Evolutionary conservation across 2,797 vertebrate species (phyloP).

Genomic region (Enteromius mattozi): DNA sequence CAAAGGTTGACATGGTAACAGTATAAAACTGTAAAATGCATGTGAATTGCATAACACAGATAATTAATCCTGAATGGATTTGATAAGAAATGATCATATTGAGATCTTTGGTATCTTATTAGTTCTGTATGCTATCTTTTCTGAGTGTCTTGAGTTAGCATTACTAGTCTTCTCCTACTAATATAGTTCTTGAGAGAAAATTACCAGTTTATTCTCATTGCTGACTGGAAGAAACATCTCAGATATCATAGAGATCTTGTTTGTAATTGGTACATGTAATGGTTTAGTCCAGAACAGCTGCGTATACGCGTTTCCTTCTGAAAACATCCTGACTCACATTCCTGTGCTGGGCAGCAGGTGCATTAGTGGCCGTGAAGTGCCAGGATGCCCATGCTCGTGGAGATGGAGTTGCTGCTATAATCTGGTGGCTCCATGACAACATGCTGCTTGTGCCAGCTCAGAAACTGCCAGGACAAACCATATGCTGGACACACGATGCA

Average conservation of each 20-base stretch:
- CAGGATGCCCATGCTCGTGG: conserved; percentile 48
- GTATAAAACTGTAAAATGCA: not conserved
- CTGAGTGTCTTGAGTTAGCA: not conserved
- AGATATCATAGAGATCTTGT: not conserved
- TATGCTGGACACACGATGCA: conserved; percentile 37
- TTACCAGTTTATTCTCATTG: not conserved
- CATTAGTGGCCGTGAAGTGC: conserved; percentile 35
- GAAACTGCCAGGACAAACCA: conserved; percentile 56
- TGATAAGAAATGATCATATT: not conserved
- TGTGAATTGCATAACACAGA: not conserved
- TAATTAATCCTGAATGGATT: not conserved
- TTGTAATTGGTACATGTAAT: not conserved
- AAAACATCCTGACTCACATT: conserved; percentile 45
- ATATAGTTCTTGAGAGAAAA: not conserved
- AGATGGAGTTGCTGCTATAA: conserved; percentile 47
- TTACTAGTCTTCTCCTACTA: not conserved
- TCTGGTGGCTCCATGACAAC: conserved; percentile 43
- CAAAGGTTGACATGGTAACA: not conserved
- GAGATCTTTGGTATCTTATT: not conserved
- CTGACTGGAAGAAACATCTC: not conserved
- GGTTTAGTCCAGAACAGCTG: conserved; percentile 21
- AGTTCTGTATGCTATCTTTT: not conserved
- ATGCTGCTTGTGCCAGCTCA: conserved; percentile 41
- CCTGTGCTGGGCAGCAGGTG: conserved; percentile 52
- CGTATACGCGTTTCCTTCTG: not conserved